A percentile compares a stretch with the other conserved stretches of the same genome.
phyloP scores from a whole-genome alignment of 2,797 vertebrate species.

The Podarcis lilfordi region DNA sequence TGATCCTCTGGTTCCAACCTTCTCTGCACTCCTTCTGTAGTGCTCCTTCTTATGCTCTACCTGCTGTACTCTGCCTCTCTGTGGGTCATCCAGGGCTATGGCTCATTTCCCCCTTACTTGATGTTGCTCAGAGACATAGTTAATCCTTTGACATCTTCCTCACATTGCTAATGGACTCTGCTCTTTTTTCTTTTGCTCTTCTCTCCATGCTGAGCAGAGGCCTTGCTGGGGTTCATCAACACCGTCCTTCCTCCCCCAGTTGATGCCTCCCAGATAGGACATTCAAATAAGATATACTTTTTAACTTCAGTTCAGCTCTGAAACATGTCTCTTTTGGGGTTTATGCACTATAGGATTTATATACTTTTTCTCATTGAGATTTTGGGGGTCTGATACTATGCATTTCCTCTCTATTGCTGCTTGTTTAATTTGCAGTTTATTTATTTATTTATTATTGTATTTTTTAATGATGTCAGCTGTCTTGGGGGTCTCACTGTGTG shows the following conservation, averaged over 20 bases:
- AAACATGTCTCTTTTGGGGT: background rate
- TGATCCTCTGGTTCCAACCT: background rate
- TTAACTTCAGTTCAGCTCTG: background rate
- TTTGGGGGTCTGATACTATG: no score
- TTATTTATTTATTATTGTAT: no score
- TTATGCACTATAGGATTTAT: no score
- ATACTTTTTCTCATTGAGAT: no score
- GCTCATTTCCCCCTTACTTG: constrained; percentile 42
- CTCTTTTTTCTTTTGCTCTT: constrained; percentile 59
- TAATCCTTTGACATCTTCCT: constrained; percentile 58
- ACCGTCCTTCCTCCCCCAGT: constrained; percentile 16
- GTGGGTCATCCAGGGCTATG: constrained; percentile 52
- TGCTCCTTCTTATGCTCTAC: constrained; percentile 11
- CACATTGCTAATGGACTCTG: constrained; percentile 55
- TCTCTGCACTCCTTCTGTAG: constrained; percentile 22
- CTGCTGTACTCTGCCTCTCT: constrained; percentile 34
- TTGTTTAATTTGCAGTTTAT: background rate
- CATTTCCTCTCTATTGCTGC: no score
- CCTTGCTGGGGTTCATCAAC: constrained; percentile 33
- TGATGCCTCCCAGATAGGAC: constrained; percentile 13
- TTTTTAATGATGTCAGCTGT: no score
- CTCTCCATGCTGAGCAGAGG: constrained; percentile 37
- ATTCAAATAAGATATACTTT: background rate
- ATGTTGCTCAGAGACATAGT: constrained; percentile 57
- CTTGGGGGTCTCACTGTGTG: no score